Conservation (phyloP, 1,140 invertebrate species). For the Drosophila lacertosa region DNA sequence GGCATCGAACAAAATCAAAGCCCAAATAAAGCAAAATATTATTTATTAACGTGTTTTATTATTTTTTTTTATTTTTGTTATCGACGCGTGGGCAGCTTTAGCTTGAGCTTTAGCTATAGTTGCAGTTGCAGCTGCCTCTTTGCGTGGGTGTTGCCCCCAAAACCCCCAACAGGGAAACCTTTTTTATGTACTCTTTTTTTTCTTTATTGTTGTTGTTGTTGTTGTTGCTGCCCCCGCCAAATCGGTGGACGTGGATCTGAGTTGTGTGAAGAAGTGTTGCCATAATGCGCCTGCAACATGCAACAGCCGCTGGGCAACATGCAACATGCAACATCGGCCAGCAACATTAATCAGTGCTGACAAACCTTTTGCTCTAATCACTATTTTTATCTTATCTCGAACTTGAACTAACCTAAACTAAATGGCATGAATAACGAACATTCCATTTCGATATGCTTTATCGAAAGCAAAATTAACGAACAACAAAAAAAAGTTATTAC, state of each 20-base stretch:
- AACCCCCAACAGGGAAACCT: background rate
- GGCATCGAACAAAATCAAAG: constrained; percentile 4
- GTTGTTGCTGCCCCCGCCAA: constrained; percentile 16
- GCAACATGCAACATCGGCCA: constrained; percentile 14
- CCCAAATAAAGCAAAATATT: constrained; percentile 62
- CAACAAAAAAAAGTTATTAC: too few relatives aligned
- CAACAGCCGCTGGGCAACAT: constrained; percentile 26
- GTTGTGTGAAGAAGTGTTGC: constrained; percentile 35
- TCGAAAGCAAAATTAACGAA: too few relatives aligned
- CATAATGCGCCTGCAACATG: constrained; percentile 44
- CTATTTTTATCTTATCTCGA: constrained; percentile 38
- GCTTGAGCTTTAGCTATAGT: too few relatives aligned
- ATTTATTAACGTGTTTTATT: constrained; percentile 51
- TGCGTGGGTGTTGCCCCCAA: constrained; percentile 19
- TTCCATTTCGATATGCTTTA: constrained; percentile 14
- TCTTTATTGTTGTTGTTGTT: constrained; percentile 2
- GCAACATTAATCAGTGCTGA: constrained; percentile 44
- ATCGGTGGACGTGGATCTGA: constrained; percentile 66
- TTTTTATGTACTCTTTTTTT: background rate
- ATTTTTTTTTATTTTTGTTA: constrained; percentile 2
- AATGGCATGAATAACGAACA: too few relatives aligned
- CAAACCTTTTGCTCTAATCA: constrained; percentile 10
- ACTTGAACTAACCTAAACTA: constrained; percentile 21
- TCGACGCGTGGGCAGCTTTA: constrained; percentile 54
- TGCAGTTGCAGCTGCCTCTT: constrained; percentile 1